Evolutionary conservation across 2,113 vertebrate species (phyloP), one percentile per base, ranked within the genome.

Genomic region (Lasiurus cinereus): DNA sequence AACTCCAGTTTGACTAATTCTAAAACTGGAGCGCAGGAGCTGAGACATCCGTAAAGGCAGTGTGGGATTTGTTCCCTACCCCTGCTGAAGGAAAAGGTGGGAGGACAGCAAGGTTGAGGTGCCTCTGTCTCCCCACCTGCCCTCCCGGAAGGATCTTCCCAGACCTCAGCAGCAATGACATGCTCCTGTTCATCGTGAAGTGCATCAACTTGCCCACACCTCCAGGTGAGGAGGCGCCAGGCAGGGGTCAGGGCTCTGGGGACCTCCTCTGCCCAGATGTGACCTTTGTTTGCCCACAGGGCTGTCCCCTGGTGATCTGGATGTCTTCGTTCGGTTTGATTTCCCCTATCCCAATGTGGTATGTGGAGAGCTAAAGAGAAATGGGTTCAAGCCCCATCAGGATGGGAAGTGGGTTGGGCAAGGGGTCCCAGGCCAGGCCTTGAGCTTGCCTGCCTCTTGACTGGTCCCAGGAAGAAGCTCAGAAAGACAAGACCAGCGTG

Each of bases 321-420:
- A 99, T 94, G 98, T 99, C 70, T 99, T 99, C 0, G 99, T 99
- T 88, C 99, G 99, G 67, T 99, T 99, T 56, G 99, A 99, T 94
- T 99, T 99, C 98, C 99, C 99, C 15, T 99, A 99, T 76, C 99
- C 99, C 95, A 99, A 98, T 29, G 94, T 94, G 97, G 99, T 99
- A 97, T 94, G 98, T 97, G 21, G 24, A 29, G 46, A 19, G 66
- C 36, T 0, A 0, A 1, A 29, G 54, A 9, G 52, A n/a, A 67
- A 24, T 0, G 39, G 73, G 16, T 27, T 24, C 2, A 6, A 74
- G 48, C 29, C 62, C 62, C 50, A 1, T 69, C 21, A 24, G 46
- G 22, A 29, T 7, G 1, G 54, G 33, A 66, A 33, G 27, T 14
- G 39, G 22, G 36, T 22, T 5, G 1, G 29, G 59, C 39, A 50